Base-by-base conservation (phyloP, 2,797 vertebrate genomes). In the Oophaga sylvatica region DNA sequence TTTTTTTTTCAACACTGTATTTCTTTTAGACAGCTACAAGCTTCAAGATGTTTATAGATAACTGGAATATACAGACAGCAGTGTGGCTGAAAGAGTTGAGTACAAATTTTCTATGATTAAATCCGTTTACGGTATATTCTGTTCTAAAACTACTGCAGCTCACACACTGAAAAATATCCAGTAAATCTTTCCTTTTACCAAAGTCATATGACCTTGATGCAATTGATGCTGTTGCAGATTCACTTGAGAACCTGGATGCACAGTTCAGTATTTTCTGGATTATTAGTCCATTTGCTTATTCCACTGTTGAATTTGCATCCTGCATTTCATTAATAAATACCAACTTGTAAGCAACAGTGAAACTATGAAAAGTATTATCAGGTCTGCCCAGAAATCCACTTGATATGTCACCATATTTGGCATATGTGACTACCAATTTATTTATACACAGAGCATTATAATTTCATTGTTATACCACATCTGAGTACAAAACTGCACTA, bases 41-140 rank as follows among this genome's bases (percentile, higher is more conserved):
- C 83, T 84, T 91, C 84, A 91, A 91, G 83, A 63, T 80, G 57
- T 90, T 89, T 31, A 90, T 91, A 68, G 89, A 91, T 80, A 91
- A 91, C 60, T 91, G 90, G 90, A 91, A 91, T 80, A 89, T 89
- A 59, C 87, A 89, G 71, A 89, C 87, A 62, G 79, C 87, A 22
- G 82, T 89, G 22, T 89, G 90, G 90, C 68, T 91, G 20, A 91
- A 91, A 87, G 85, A 90, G 90, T 91, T 83, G 79, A 83, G 89
- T 86, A 78, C 26, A 16, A n/a, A 56, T 83, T 80, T 63, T 62
- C 10, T n/a, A 65, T n/a, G 29, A 5, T 26, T 19, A 20, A 57
- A 53, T 77, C 45, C 26, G 26, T 26, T 26, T 26, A 26, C 26
- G 26, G n/a, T 77, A 22, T 62, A 62, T 59, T 63, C 15, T 65